phyloP scores from a whole-genome alignment of 2,888 invertebrate species.

The Brenthis daphne region DNA sequence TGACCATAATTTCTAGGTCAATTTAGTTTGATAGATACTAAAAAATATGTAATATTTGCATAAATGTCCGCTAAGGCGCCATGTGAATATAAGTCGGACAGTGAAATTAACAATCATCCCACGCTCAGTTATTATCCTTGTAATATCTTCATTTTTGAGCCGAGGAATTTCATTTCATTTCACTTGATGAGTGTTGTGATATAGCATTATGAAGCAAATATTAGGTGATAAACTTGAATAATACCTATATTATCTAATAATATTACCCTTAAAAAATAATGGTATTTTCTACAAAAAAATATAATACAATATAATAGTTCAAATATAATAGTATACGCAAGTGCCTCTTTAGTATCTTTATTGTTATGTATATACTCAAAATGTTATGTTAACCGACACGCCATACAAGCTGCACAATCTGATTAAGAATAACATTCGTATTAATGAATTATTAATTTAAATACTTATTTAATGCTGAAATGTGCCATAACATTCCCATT shows the following conservation, averaged over 20 bases:
- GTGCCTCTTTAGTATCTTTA: conserved; percentile 33
- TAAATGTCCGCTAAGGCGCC: conserved; percentile 14
- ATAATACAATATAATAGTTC: neutral
- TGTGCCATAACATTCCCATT: conserved; percentile 12
- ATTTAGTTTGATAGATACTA: conserved; percentile 10
- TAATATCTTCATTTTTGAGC: conserved; percentile 13
- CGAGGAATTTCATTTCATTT: conserved; percentile 8
- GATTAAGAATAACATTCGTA: conserved; percentile 27
- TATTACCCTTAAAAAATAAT: neutral
- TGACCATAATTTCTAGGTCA: conserved; percentile 14
- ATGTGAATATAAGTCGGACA: conserved; percentile 29
- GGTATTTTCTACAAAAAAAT: neutral
- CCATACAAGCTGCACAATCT: conserved; percentile 29
- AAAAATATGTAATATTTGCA: conserved; percentile 15
- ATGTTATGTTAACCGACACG: conserved; percentile 27
- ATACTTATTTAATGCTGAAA: conserved; percentile 8
- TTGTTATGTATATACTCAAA: conserved; percentile 8
- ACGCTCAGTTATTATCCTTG: conserved; percentile 24
- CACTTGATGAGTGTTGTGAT: neutral
- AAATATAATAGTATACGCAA: conserved; percentile 17
- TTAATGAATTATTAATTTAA: conserved; percentile 23
- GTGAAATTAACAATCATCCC: conserved; percentile 31
- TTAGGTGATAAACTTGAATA: too few species aligned
- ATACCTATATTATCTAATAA: too few species aligned
- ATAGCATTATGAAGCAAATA: neutral